Percentiles rank a stretch among this genome's conserved stretches.
Conservation (phyloP, 37 sponge, comb jelly and placozoan genomes). For the Spongilla lacustris region DNA sequence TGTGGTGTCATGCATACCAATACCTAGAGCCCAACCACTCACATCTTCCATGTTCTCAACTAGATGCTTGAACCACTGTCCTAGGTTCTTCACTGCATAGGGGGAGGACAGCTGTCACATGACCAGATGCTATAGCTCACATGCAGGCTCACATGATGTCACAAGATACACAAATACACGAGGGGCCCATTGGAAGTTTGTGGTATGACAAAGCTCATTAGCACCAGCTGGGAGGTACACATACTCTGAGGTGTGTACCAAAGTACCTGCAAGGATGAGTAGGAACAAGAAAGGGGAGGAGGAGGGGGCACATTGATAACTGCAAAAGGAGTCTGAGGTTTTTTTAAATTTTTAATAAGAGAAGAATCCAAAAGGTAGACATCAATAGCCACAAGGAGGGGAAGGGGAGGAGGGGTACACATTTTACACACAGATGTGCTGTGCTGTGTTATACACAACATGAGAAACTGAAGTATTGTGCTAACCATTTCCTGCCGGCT, state of each 20-base stretch:
- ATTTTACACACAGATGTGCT: too few relatives aligned
- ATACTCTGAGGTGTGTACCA: constrained; percentile 60
- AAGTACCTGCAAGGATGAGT: neutral
- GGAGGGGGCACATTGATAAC: neutral
- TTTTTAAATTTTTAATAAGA: too few relatives aligned
- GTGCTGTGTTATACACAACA: neutral
- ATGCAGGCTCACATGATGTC: constrained; percentile 31
- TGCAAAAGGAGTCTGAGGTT: neutral
- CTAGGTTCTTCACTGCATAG: constrained; percentile 67
- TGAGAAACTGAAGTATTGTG: neutral
- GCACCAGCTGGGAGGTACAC: constrained; percentile 34
- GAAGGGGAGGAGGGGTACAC: too few relatives aligned
- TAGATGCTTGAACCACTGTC: constrained; percentile 66
- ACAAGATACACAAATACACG: constrained; percentile 53
- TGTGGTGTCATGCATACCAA: neutral
- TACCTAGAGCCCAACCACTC: neutral
- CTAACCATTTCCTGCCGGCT: neutral
- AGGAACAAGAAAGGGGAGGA: neutral
- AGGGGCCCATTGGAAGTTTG: constrained; percentile 63
- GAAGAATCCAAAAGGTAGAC: too few relatives aligned
- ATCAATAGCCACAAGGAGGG: too few relatives aligned
- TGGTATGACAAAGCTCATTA: constrained; percentile 34
- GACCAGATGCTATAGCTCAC: neutral
- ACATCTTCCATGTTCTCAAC: constrained; percentile 80
- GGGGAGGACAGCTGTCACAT: neutral